phyloP scores from a whole-genome alignment of 2,888 invertebrate species.

The Ephialtes manifestator region DNA sequence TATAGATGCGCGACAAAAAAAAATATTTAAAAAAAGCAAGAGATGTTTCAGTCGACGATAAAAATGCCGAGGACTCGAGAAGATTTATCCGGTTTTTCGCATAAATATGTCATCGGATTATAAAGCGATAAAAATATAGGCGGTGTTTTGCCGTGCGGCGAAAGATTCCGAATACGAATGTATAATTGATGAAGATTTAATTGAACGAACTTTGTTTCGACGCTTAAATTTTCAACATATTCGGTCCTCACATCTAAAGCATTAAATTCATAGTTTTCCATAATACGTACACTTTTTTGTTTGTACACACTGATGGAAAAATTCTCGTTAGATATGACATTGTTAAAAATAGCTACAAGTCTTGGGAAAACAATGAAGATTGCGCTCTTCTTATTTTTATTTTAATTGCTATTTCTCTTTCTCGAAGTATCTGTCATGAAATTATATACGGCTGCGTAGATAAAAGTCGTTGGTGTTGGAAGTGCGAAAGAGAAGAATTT shows the following conservation, averaged over 20 bases:
- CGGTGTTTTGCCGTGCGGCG: constrained; percentile 1
- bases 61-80: constrained; percentile 21
- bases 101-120: constrained; percentile 34
- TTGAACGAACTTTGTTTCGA: constrained; percentile 15
- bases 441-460: not conserved
- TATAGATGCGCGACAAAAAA: constrained; percentile 27
- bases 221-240: not conserved
- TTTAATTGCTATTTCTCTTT: not conserved
- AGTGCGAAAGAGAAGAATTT: constrained; percentile 19
- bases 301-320: not conserved
- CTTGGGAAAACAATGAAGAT: not conserved
- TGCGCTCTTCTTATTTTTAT: not conserved
- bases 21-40: not conserved
- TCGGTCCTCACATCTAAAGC: not conserved
- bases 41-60: constrained; percentile 12
- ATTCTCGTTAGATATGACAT: not conserved
- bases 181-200: constrained; percentile 43
- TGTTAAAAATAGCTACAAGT: not conserved
- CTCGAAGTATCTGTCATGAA: not conserved
- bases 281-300: constrained; percentile 10
- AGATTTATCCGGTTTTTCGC: constrained; percentile 25
- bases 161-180: constrained; percentile 4
- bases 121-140: constrained; percentile 17
- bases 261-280: not conserved
- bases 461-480: constrained; percentile 25